These are phyloP conservation scores for Tenthredo notha DNA, from an alignment of 2,888 invertebrate species.

Conservation along the genomic window DNA sequence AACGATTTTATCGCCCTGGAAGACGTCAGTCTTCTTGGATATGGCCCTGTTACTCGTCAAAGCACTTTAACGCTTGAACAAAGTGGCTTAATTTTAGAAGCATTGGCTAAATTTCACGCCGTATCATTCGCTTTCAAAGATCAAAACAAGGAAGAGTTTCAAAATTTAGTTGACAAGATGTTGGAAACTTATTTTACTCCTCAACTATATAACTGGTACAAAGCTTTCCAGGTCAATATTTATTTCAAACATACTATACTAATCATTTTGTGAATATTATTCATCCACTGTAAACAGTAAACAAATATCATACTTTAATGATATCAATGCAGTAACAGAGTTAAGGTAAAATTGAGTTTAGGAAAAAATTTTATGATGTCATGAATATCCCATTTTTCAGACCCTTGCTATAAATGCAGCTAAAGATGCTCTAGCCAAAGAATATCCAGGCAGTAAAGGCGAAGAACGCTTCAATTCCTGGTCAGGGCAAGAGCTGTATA, in stretches of 20 bases:
- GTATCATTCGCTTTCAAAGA: conserved; percentile 78
- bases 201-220: conserved; percentile 71
- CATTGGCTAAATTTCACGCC: conserved; percentile 79
- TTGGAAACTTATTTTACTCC: conserved; percentile 71
- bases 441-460: conserved; percentile 82
- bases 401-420: conserved; percentile 75
- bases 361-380: not conserved
- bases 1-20: conserved; percentile 78
- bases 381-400: conserved; percentile 57
- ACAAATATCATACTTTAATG: no score
- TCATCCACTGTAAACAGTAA: not conserved
- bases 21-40: conserved; percentile 75
- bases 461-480: conserved; percentile 81
- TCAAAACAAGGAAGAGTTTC: conserved; percentile 75
- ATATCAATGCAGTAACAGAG: not conserved
- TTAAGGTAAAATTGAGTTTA: not conserved
- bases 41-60: conserved; percentile 69
- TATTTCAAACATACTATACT: no score
- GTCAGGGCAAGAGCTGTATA: conserved; percentile 79
- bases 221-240: conserved; percentile 69
- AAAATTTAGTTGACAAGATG: conserved; percentile 59
- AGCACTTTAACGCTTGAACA: conserved; percentile 69
- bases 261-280: not conserved
- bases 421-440: conserved; percentile 83
- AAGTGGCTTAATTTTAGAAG: conserved; percentile 72